Evolutionary conservation across 2,888 invertebrate species (phyloP).

Genomic region (Cosmia pyralina): DNA sequence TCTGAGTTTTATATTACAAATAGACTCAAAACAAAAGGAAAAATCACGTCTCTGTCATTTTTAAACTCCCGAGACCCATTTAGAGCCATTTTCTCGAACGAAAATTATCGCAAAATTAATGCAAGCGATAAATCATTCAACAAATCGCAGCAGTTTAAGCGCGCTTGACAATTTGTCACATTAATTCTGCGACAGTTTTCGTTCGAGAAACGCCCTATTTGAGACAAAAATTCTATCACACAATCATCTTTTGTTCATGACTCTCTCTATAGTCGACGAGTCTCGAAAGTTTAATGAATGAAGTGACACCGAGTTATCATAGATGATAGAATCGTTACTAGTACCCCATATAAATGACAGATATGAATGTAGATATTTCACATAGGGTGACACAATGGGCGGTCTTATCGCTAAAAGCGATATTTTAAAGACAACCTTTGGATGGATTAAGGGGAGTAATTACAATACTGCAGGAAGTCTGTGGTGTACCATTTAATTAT

Average conservation of each 20-base stretch:
- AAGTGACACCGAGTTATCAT: background rate
- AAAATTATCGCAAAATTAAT: background rate
- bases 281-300: background rate
- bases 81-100: background rate
- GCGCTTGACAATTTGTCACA: background rate
- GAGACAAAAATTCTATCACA: background rate
- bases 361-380: background rate
- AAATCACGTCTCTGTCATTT: background rate
- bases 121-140: background rate
- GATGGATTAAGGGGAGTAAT: background rate
- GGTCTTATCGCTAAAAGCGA: background rate
- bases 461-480: background rate
- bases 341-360: background rate
- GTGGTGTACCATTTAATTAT: background rate
- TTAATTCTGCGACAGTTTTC: background rate
- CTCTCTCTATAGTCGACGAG: too few relatives aligned
- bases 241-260: background rate
- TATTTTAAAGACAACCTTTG: background rate
- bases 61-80: background rate
- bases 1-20: slow-evolving; percentile 5
- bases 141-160: background rate
- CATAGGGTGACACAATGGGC: background rate
- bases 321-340: background rate
- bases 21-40: background rate
- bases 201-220: background rate